Base-by-base conservation (phyloP, 2,797 vertebrate species). In the Vireo griseus region DNA sequence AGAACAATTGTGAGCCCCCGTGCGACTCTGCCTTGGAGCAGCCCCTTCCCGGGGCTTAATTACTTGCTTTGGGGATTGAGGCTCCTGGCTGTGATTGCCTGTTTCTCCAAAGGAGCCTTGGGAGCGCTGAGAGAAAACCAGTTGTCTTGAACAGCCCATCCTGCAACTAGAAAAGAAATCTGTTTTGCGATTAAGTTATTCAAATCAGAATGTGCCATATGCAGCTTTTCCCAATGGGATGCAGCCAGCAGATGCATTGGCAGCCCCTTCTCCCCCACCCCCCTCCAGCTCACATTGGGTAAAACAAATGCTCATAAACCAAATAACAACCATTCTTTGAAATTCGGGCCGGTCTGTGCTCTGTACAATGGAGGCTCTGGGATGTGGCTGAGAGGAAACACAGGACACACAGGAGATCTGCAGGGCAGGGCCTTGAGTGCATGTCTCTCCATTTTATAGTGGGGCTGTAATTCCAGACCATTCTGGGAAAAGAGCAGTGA, bases 1-100 rank as follows among this genome's bases (percentile, higher is more conserved):
- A 68, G 42, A 37, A 19, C 0, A 0, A 14, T 4, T 84, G 35
- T 1, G 9, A 86, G 9, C 17, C 12, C 4, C 1, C 2, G 0
- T 5, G 20, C 15, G 25, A 1, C 10, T 59, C 57, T 83, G 68
- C 80, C 26, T 31, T 10, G 18, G 44, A 69, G 48, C 51, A 81
- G 39, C 11, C 47, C 26, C 44, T 89, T 69, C 35, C n/a, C 29
- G 4, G 9, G 2, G 44, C 59, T 62, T 42, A 20, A 9, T 26
- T 24, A 18, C 15, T 0, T 4, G 17, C 14, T 54, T 45, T 47
- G 39, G 31, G 24, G 28, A 15, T 2, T 35, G 39, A n/a, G 24
- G 8, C 5, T 72, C 10, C 66, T 78, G 47, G 9, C 33, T 37
- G 55, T 21, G 59, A 59, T 47, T 76, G 59, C 13, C 6, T 33